Evolutionary conservation across 2,113 vertebrate species (phyloP).

Genomic region (Neodon shergylaensis): DNA sequence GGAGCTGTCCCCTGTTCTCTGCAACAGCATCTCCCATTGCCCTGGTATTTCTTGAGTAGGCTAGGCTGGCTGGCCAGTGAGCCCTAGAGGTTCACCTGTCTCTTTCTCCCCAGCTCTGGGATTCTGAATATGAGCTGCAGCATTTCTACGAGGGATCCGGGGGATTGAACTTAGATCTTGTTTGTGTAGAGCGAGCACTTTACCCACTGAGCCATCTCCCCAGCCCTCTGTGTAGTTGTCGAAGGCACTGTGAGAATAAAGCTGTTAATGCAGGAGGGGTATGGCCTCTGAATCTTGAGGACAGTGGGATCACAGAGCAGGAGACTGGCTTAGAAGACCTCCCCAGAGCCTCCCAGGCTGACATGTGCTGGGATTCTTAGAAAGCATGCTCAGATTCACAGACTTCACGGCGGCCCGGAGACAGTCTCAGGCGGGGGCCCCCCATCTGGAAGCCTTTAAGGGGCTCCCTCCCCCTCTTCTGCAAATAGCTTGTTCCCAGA

Average conservation of each 20-base stretch:
- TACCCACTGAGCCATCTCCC: background rate
- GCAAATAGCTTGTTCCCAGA: constrained; percentile 83
- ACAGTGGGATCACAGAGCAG: constrained; percentile 22
- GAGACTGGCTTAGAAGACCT: constrained; percentile 47
- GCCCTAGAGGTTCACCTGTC: background rate
- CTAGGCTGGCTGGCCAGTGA: background rate
- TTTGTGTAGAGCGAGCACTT: background rate
- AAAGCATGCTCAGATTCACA: constrained; percentile 76
- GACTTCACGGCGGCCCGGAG: background rate
- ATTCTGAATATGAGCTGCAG: background rate
- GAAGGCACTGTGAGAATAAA: background rate
- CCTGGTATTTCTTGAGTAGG: background rate
- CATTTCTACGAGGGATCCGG: background rate
- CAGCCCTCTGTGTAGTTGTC: background rate
- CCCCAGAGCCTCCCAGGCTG: constrained; percentile 44
- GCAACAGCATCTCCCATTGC: background rate
- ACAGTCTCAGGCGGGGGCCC: constrained; percentile 55
- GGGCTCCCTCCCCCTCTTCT: constrained; percentile 75
- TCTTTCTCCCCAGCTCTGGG: background rate
- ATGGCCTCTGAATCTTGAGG: background rate
- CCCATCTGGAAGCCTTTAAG: constrained; percentile 83
- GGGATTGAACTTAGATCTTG: background rate
- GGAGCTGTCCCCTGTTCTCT: background rate
- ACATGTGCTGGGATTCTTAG: constrained; percentile 77
- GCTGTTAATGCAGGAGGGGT: background rate